A percentile compares a stretch with the other conserved stretches of the same genome.
phyloP scores from a whole-genome alignment of 2,113 vertebrate species.

The Gila orcuttii region DNA sequence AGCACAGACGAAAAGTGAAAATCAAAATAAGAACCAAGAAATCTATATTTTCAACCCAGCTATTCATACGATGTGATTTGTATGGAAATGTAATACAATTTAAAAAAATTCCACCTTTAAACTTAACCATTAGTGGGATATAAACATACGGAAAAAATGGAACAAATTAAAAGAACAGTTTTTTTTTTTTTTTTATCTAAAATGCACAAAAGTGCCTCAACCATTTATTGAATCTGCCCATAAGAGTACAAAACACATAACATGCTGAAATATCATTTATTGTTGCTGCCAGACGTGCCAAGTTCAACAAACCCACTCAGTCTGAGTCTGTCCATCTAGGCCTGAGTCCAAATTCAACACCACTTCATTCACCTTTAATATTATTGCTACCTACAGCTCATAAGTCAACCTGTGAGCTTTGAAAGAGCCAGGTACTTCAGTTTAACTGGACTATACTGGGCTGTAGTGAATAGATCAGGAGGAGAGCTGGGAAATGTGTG shows the following conservation, averaged over 20 bases:
- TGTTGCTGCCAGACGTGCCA: conserved; percentile 12
- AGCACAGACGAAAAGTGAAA: too few species aligned
- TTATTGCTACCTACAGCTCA: conserved; percentile 31
- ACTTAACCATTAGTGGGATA: too few species aligned
- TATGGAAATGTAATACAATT: too few species aligned
- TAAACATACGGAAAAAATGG: too few species aligned
- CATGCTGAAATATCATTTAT: conserved; percentile 14
- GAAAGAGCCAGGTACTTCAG: conserved; percentile 4
- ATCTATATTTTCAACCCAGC: too few species aligned
- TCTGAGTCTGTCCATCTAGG: not conserved
- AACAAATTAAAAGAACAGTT: too few species aligned
- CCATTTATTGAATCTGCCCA: too few species aligned
- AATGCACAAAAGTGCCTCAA: too few species aligned
- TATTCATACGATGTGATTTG: too few species aligned
- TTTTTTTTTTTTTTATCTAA: too few species aligned
- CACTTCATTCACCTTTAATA: conserved; percentile 41
- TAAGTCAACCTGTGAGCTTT: conserved; percentile 42
- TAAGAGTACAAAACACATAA: not conserved
- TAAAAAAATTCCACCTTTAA: too few species aligned
- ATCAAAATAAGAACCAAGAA: too few species aligned
- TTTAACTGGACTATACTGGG: not conserved
- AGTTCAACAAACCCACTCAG: conserved; percentile 54
- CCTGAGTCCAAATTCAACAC: conserved; percentile 46
- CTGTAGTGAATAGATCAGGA: not conserved
- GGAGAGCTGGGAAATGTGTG: conserved; percentile 33